Percentiles rank a stretch among this genome's conserved stretches.
These are phyloP conservation scores for Zenarchopterus dispar DNA, from an alignment of 2,797 vertebrate species.

Conservation along the genomic window DNA sequence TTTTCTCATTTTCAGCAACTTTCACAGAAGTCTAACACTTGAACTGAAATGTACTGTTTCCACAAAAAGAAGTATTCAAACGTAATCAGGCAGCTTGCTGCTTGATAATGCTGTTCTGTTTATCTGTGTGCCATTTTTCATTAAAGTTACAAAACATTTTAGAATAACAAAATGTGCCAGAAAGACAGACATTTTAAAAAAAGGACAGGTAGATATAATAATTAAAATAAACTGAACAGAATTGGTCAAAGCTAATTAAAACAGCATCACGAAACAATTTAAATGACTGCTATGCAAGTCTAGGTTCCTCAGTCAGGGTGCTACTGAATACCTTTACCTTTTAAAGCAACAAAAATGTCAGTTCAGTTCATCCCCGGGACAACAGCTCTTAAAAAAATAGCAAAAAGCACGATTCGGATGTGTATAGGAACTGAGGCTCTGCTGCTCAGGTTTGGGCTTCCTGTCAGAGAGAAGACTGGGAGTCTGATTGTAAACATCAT, in stretches of 20 bases:
- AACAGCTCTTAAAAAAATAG: constrained; percentile 40
- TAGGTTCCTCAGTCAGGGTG: constrained; percentile 36
- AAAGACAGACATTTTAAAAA: too few species aligned
- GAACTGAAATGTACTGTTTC: background rate
- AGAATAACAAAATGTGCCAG: constrained; percentile 47
- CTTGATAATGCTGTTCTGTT: constrained; percentile 3
- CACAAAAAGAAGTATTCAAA: constrained; percentile 19
- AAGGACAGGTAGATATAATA: constrained; percentile 39
- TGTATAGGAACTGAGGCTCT: background rate
- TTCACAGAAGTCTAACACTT: background rate
- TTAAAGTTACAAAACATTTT: constrained; percentile 39
- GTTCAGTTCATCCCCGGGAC: constrained; percentile 62
- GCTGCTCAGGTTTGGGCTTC: constrained; percentile 13
- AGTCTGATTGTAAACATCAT: constrained; percentile 66
- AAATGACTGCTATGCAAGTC: constrained; percentile 30
- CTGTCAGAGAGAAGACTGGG: constrained; percentile 35
- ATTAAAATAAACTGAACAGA: constrained; percentile 48
- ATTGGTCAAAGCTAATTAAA: constrained; percentile 67
- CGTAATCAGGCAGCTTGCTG: constrained; percentile 12
- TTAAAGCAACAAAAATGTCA: constrained; percentile 52
- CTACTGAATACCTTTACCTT: constrained; percentile 49
- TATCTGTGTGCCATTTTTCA: constrained; percentile 47
- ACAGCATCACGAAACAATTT: constrained; percentile 44
- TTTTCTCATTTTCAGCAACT: background rate
- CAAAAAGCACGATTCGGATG: constrained; percentile 18